phyloP scores from a whole-genome alignment of 53 echinoderm and acorn worm species.

The Mesocentrotus franciscanus region DNA sequence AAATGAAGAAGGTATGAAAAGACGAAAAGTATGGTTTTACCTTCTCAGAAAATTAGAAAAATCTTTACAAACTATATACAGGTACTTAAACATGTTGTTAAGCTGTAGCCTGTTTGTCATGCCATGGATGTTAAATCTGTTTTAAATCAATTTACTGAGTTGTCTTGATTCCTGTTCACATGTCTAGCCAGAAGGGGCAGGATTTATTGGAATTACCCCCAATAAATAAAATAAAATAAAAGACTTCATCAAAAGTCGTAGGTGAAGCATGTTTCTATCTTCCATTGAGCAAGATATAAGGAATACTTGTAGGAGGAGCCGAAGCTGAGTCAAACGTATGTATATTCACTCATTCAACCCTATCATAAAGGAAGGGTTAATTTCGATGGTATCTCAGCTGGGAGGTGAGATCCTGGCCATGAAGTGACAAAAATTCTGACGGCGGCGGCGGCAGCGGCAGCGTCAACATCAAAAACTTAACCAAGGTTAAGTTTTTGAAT shows the following conservation, averaged over 20 bases:
- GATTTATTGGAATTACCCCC: background rate
- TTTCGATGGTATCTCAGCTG: too few species aligned
- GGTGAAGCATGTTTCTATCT: background rate
- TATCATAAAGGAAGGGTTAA: too few species aligned
- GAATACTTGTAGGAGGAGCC: background rate
- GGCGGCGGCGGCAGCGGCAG: too few species aligned
- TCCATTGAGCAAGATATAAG: background rate
- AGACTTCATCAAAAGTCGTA: background rate
- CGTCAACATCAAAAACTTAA: too few species aligned
- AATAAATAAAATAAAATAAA: too few species aligned
- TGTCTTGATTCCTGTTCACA: constrained; percentile 10
- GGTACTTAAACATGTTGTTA: too few species aligned
- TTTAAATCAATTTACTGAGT: background rate
- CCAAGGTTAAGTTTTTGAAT: too few species aligned
- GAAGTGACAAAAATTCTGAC: too few species aligned
- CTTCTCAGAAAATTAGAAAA: background rate
- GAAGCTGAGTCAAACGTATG: constrained; percentile 18
- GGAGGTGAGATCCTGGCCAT: too few species aligned
- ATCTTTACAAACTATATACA: too few species aligned
- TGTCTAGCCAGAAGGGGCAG: background rate
- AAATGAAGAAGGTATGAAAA: background rate
- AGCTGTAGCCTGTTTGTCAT: too few species aligned
- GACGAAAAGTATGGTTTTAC: background rate
- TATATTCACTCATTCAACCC: constrained; percentile 15
- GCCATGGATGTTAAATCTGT: background rate